Percentiles rank a stretch among this genome's conserved stretches.
phyloP scores from a whole-genome alignment of 2,888 invertebrate genomes.

The Drosophila cyrtoloma region DNA sequence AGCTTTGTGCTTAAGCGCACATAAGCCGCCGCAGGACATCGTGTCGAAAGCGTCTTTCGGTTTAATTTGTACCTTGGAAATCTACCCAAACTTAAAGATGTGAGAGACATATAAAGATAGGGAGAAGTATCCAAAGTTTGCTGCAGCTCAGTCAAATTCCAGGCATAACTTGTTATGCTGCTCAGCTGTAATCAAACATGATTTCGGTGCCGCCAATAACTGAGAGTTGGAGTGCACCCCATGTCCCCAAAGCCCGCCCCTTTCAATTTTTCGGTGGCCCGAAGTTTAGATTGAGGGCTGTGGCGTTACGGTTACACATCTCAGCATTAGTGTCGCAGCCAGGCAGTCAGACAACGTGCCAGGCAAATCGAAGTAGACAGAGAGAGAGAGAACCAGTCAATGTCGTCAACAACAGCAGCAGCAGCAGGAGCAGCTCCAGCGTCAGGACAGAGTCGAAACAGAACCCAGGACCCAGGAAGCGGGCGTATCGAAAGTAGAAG shows the following conservation, averaged over 20 bases:
- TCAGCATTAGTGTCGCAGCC: constrained; percentile 76
- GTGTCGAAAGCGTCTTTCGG: constrained; percentile 61
- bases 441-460: constrained; percentile 6
- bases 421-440: constrained; percentile 8
- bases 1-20: constrained; percentile 80
- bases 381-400: constrained; percentile 61
- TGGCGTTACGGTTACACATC: constrained; percentile 67
- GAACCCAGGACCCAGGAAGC: constrained; percentile 11
- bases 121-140: constrained; percentile 30
- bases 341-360: constrained; percentile 67
- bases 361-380: constrained; percentile 66
- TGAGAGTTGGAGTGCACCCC: neutral
- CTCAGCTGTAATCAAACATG: constrained; percentile 79
- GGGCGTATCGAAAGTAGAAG: constrained; percentile 23
- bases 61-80: constrained; percentile 65
- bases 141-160: constrained; percentile 16
- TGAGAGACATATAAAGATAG: neutral
- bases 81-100: constrained; percentile 60
- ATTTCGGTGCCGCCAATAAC: constrained; percentile 50
- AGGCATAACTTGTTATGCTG: constrained; percentile 70
- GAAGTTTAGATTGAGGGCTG: constrained; percentile 37
- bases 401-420: constrained; percentile 64
- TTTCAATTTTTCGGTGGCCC: constrained; percentile 36
- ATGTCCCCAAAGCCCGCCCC: constrained; percentile 13
- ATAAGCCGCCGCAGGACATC: constrained; percentile 76